Evolutionary conservation across 2,888 invertebrate species (phyloP).

Genomic region (Apamea anceps): DNA sequence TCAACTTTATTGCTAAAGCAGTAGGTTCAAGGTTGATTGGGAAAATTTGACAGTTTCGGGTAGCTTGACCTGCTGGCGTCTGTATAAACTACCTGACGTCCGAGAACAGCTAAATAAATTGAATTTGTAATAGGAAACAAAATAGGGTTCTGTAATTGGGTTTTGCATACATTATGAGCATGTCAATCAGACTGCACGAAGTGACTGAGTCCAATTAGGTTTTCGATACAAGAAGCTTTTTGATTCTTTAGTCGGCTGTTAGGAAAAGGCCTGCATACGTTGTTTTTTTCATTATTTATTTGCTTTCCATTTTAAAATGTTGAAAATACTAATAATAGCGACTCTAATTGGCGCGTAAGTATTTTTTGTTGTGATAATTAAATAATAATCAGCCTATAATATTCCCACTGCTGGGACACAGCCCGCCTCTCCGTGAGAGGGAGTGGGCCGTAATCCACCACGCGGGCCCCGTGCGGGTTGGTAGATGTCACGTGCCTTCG

Average conservation of each 20-base stretch:
- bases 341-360: conserved; percentile 52
- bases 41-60: no score
- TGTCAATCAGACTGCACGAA: conserved; percentile 61
- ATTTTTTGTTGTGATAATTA: neutral
- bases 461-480: no score
- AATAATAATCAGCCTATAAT: no score
- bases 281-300: neutral
- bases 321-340: conserved; percentile 45
- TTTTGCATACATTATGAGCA: conserved; percentile 63
- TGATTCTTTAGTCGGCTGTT: conserved; percentile 10
- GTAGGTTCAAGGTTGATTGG: no score
- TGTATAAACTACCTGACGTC: neutral
- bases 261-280: no score
- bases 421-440: no score
- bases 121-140: conserved; percentile 56
- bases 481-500: no score
- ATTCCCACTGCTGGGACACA: no score
- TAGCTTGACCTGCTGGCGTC: no score
- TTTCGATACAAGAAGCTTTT: neutral
- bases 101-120: conserved; percentile 38
- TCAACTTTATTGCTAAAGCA: no score
- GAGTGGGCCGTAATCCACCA: no score
- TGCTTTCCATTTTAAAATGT: conserved; percentile 34
- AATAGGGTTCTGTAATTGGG: conserved; percentile 52
- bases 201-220: conserved; percentile 11